These are phyloP conservation scores for Bos taurus DNA, from an alignment of 2,113 vertebrate species.

Conservation along the genomic window DNA sequence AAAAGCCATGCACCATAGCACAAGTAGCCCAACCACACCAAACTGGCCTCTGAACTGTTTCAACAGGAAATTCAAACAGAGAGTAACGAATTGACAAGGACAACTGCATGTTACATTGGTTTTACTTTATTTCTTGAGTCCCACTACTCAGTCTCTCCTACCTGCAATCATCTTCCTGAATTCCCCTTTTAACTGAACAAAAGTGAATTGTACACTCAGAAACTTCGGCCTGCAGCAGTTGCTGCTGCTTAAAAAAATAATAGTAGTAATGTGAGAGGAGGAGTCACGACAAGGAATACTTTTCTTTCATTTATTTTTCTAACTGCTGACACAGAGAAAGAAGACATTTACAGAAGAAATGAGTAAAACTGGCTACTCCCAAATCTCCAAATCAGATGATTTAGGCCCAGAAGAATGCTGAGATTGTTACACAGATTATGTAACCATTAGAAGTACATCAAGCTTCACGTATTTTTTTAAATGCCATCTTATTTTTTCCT, in stretches of 20 bases:
- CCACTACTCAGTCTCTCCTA: not conserved
- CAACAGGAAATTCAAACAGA: slow-evolving; percentile 1
- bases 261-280: not conserved
- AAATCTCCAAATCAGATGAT: not conserved
- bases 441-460: not conserved
- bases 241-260: not conserved
- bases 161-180: not conserved
- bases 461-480: not conserved
- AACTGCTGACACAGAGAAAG: not conserved
- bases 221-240: not conserved
- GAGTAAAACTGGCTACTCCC: not conserved
- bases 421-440: not conserved
- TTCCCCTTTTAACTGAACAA: not conserved
- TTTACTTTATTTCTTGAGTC: not conserved
- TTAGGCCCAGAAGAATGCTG: not conserved
- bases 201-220: not conserved
- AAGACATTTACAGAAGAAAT: not conserved
- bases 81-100: not conserved
- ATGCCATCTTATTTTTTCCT: not conserved
- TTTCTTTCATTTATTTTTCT: not conserved
- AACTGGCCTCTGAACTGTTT: not conserved
- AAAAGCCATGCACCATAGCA: not conserved
- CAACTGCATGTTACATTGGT: not conserved
- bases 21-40: not conserved
- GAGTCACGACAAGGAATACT: not conserved